Conservation (phyloP, 1,140 invertebrate genomes). For the Ephestia elutella region DNA sequence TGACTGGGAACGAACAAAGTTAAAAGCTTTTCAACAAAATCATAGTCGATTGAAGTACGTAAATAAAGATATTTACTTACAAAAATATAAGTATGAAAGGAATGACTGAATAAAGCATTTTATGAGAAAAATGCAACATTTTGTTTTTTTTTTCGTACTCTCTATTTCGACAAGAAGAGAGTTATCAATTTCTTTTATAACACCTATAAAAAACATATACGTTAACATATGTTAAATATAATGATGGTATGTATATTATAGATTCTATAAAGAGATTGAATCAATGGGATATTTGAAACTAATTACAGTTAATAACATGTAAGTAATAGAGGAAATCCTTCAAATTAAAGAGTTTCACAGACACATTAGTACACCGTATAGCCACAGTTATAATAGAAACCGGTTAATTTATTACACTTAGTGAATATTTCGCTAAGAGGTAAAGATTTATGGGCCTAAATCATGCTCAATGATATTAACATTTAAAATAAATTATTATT, state of each 20-base stretch:
- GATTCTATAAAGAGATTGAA: conserved; percentile 11
- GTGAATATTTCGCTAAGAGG: neutral
- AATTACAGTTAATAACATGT: neutral
- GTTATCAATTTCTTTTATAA: too few relatives aligned
- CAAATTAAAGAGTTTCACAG: neutral
- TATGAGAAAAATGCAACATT: too few relatives aligned
- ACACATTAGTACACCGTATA: neutral
- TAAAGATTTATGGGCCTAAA: neutral
- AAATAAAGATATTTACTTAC: too few relatives aligned
- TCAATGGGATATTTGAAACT: neutral
- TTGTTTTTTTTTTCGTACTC: too few relatives aligned
- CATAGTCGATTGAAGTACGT: conserved; percentile 14
- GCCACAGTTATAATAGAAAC: neutral
- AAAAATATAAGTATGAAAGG: too few relatives aligned
- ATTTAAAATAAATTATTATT: too few relatives aligned
- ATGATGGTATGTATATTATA: too few relatives aligned
- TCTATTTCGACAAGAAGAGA: too few relatives aligned
- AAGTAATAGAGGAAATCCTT: neutral
- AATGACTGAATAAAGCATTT: too few relatives aligned
- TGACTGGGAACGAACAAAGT: conserved; percentile 33
- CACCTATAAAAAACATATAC: too few relatives aligned
- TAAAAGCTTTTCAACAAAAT: conserved; percentile 31
- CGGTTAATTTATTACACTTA: neutral
- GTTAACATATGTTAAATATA: too few relatives aligned
- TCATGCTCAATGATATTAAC: too few relatives aligned